Conservation (phyloP, 2,888 invertebrate genomes). For the Pasiphila rectangulata region DNA sequence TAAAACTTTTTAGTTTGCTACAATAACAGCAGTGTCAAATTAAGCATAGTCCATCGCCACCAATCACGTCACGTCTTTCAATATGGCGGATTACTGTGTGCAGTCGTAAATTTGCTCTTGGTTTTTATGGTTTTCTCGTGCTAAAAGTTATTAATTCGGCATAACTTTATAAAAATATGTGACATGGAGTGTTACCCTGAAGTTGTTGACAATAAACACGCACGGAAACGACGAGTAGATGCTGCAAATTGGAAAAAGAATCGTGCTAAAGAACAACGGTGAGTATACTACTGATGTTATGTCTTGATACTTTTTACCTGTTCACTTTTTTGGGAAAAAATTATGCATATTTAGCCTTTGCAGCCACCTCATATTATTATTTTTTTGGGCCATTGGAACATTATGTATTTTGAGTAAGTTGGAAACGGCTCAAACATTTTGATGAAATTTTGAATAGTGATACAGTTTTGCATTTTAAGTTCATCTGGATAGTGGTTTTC, state of each 20-base stretch:
- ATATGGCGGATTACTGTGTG: slow-evolving; percentile 13
- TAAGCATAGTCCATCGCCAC: slow-evolving; percentile 1
- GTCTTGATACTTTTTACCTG: neutral
- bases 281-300: neutral
- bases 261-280: slow-evolving; percentile 9
- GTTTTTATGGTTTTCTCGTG: slow-evolving; percentile 1
- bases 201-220: slow-evolving; percentile 16
- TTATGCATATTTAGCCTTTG: too few relatives aligned
- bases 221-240: slow-evolving; percentile 12
- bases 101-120: neutral
- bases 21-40: too few relatives aligned
- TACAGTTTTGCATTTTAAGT: neutral
- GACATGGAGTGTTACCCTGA: slow-evolving; percentile 14
- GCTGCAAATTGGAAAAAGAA: slow-evolving; percentile 15
- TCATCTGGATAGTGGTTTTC: neutral
- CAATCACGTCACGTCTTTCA: slow-evolving; percentile 9
- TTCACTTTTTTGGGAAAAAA: too few relatives aligned
- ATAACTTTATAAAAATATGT: slow-evolving; percentile 3
- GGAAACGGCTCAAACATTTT: neutral
- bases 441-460: neutral
- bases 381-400: neutral
- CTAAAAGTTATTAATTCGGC: slow-evolving; percentile 6
- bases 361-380: neutral
- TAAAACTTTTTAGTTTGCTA: too few relatives aligned
- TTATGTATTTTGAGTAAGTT: neutral